A percentile compares a stretch with the other conserved stretches of the same genome.
Conservation (phyloP, 2,888 invertebrate genomes). For the Endomychus coccineus region DNA sequence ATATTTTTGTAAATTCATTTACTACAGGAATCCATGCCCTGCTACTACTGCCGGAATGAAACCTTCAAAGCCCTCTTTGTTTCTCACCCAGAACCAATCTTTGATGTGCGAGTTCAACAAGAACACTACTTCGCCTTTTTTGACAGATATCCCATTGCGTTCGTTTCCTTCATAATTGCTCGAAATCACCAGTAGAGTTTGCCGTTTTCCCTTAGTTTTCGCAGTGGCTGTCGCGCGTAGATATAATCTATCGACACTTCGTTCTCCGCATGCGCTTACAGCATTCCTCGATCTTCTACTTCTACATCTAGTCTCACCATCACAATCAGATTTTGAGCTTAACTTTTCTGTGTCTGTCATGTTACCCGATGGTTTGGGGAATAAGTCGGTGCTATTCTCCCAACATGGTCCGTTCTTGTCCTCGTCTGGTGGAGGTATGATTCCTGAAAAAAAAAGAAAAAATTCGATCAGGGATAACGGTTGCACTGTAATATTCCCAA, state of each 20-base stretch:
- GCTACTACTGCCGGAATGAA: slow-evolving; percentile 72
- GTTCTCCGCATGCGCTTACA: slow-evolving; percentile 54
- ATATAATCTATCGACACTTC: slow-evolving; percentile 65
- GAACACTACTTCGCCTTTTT: slow-evolving; percentile 68
- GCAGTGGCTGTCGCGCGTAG: slow-evolving; percentile 54
- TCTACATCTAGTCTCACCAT: slow-evolving; percentile 42
- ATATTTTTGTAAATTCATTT: too few relatives aligned
- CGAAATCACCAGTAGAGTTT: slow-evolving; percentile 63
- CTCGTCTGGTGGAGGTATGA: slow-evolving; percentile 45
- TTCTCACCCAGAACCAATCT: slow-evolving; percentile 72
- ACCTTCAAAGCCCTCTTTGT: slow-evolving; percentile 62
- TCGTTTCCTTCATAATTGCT: slow-evolving; percentile 57
- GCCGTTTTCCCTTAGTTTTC: slow-evolving; percentile 46
- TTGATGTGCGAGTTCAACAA: slow-evolving; percentile 50
- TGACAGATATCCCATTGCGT: slow-evolving; percentile 54
- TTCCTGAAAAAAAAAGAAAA: slow-evolving; percentile 29
- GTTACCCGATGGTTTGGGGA: slow-evolving; percentile 73
- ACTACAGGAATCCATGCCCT: slow-evolving; percentile 69
- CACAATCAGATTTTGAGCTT: slow-evolving; percentile 59
- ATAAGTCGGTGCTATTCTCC: slow-evolving; percentile 75
- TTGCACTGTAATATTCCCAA: too few relatives aligned
- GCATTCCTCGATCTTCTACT: slow-evolving; percentile 34
- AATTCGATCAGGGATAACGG: too few relatives aligned
- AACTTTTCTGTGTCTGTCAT: slow-evolving; percentile 72
- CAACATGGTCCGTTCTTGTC: slow-evolving; percentile 64